phyloP scores from a whole-genome alignment of 2,797 vertebrate genomes.

The Chiroxiphia lanceolata region DNA sequence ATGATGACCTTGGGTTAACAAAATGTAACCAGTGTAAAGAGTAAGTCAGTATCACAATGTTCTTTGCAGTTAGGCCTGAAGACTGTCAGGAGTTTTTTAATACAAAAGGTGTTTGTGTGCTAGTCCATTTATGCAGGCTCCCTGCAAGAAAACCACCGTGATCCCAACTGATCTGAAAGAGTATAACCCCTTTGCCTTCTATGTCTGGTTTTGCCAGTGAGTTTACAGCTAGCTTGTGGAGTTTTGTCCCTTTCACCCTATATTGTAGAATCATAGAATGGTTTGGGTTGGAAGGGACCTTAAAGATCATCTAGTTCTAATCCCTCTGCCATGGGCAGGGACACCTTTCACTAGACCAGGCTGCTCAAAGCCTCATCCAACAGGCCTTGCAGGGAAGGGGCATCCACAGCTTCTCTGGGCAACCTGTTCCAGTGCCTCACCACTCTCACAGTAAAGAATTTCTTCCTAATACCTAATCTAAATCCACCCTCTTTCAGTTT shows the following conservation, averaged over 20 bases:
- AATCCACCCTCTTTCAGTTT: neutral
- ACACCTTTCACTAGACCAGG: neutral
- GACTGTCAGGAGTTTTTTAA: constrained; percentile 1
- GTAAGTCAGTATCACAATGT: constrained; percentile 25
- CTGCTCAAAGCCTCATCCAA: neutral
- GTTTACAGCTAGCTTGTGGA: neutral
- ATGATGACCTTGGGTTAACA: constrained; percentile 45
- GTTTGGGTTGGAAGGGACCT: neutral
- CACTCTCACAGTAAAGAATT: neutral
- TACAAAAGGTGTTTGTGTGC: constrained; percentile 20
- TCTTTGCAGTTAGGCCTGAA: constrained; percentile 19
- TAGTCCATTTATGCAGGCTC: neutral
- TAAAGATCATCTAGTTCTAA: neutral
- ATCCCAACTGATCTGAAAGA: neutral
- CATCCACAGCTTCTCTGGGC: neutral
- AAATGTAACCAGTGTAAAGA: constrained; percentile 15
- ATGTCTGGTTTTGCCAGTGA: accelerated
- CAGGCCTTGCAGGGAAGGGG: no score
- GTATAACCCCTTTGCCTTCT: neutral
- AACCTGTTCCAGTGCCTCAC: neutral
- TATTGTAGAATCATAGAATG: neutral
- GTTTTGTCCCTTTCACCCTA: neutral
- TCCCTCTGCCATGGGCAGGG: neutral
- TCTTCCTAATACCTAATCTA: neutral
- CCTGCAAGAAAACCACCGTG: neutral